Evolutionary conservation across 2,113 vertebrate genomes (phyloP).

Genomic region (Gorsachius goisagi): DNA sequence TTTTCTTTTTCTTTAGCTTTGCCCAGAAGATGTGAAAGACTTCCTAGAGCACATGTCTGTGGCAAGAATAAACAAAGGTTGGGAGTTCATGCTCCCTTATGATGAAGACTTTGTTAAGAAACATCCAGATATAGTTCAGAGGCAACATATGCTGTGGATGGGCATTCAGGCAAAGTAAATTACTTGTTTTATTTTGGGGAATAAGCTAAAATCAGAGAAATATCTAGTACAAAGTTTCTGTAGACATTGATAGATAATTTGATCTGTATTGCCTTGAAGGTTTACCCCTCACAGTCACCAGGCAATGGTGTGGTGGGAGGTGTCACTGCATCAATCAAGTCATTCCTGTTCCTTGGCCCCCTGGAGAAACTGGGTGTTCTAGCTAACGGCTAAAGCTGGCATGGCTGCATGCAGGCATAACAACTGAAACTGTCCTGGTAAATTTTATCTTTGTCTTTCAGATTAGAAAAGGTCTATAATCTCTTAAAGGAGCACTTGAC

Average conservation of each 20-base stretch:
- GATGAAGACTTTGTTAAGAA: constrained; percentile 93
- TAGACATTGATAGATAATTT: background rate
- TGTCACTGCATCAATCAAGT: background rate
- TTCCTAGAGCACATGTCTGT: constrained; percentile 94
- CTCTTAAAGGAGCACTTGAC: constrained; percentile 89
- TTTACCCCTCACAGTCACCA: background rate
- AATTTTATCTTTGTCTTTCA: constrained; percentile 64
- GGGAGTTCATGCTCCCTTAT: constrained; percentile 92
- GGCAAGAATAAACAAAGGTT: constrained; percentile 90
- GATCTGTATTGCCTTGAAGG: background rate
- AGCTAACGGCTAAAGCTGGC: background rate
- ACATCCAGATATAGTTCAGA: constrained; percentile 93
- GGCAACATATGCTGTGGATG: constrained; percentile 96
- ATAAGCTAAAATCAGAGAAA: background rate
- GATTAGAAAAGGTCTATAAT: constrained; percentile 94
- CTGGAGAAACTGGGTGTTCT: background rate
- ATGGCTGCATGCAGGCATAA: background rate
- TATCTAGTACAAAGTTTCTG: background rate
- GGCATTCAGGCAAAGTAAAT: constrained; percentile 97
- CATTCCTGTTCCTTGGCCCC: background rate
- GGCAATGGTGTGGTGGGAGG: background rate
- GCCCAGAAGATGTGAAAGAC: constrained; percentile 96
- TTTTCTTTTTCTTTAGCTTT: constrained; percentile 79
- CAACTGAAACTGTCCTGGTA: background rate
- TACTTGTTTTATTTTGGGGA: background rate